Percentiles rank a stretch among this genome's conserved stretches.
Evolutionary conservation across 2,888 invertebrate genomes (phyloP).

Genomic region (Merodon equestris): DNA sequence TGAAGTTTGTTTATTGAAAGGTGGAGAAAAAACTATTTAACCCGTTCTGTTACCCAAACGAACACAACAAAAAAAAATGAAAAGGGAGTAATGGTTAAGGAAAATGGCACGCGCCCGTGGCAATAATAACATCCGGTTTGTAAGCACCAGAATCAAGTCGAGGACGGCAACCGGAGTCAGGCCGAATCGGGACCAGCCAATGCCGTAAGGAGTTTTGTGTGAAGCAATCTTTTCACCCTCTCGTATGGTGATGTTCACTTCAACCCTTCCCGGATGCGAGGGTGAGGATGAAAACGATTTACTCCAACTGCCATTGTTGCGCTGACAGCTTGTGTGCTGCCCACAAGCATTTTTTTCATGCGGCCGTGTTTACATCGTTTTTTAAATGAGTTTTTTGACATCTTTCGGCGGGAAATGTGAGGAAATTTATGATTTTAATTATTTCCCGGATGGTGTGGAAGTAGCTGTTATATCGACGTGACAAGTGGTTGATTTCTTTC

Average conservation of each 20-base stretch:
- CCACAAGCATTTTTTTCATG: constrained; percentile 59
- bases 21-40: constrained; percentile 23
- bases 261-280: constrained; percentile 46
- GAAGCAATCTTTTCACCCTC: constrained; percentile 50
- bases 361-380: constrained; percentile 69
- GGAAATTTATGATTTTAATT: too few relatives aligned
- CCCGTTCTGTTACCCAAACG: neutral
- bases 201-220: constrained; percentile 47
- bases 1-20: constrained; percentile 63
- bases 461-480: too few relatives aligned
- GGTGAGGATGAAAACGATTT: constrained; percentile 50
- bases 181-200: constrained; percentile 38
- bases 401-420: constrained; percentile 59
- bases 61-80: neutral
- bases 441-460: too few relatives aligned
- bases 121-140: constrained; percentile 70
- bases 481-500: too few relatives aligned
- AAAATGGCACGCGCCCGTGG: constrained; percentile 69
- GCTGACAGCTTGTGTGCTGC: constrained; percentile 56
- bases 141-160: constrained; percentile 37
- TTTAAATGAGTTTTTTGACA: constrained; percentile 70
- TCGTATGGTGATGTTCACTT: constrained; percentile 43
- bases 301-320: constrained; percentile 49
- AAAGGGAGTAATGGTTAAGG: neutral
- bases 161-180: constrained; percentile 15